These are phyloP conservation scores for Centropus bengalensis DNA, from an alignment of 2,113 vertebrate species.

Conservation along the genomic window DNA sequence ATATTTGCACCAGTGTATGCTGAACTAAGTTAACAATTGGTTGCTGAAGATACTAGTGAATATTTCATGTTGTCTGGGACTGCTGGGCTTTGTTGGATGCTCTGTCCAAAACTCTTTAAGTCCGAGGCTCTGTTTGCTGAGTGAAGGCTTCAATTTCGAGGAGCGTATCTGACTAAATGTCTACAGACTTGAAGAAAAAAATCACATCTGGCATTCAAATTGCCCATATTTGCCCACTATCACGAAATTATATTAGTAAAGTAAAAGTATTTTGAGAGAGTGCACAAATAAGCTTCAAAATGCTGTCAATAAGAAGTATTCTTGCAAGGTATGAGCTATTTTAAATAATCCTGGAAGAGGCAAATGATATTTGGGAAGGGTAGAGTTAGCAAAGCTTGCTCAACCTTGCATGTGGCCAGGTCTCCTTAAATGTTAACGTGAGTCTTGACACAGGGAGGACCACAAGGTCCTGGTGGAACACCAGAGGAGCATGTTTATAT, in stretches of 20 bases:
- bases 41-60: background rate
- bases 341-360: background rate
- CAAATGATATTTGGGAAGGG: background rate
- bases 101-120: background rate
- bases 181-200: background rate
- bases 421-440: background rate
- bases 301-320: background rate
- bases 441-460: background rate
- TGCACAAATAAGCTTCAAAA: background rate
- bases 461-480: background rate
- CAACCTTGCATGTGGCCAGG: background rate
- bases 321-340: background rate
- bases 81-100: background rate
- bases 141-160: background rate
- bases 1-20: background rate
- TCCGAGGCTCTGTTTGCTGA: background rate
- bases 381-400: background rate
- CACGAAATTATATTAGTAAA: no score
- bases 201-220: background rate
- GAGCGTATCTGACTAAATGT: background rate
- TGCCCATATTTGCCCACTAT: background rate
- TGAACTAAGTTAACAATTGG: background rate
- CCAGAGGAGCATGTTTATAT: background rate
- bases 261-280: background rate
- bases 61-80: background rate